phyloP scores from a whole-genome alignment of 64 coral and sea anemone genomes.

The Hydrozoanthus tunicans region DNA sequence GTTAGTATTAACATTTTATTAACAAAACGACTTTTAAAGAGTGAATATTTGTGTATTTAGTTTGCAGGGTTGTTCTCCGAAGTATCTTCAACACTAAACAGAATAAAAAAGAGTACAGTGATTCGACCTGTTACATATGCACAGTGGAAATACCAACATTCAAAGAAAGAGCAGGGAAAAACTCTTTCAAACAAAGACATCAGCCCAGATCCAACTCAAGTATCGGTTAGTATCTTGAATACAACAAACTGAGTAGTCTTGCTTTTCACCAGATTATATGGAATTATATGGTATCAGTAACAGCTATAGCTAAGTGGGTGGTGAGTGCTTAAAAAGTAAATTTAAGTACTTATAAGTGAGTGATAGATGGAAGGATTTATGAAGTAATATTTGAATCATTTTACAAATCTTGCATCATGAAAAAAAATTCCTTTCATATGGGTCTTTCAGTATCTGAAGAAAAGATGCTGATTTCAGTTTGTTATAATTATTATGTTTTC shows the following conservation, averaged over 20 bases:
- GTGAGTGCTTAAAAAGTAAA: too few species aligned
- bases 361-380: too few species aligned
- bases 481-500: too few species aligned
- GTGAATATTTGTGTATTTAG: conserved; percentile 16
- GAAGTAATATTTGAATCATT: too few species aligned
- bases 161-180: conserved; percentile 48
- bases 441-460: too few species aligned
- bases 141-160: conserved; percentile 66
- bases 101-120: conserved; percentile 67
- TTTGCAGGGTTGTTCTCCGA: conserved; percentile 76
- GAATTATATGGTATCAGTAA: too few species aligned
- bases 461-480: too few species aligned
- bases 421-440: too few species aligned
- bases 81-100: conserved; percentile 63
- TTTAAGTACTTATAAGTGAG: too few species aligned
- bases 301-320: too few species aligned
- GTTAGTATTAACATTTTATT: neutral
- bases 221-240: neutral
- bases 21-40: neutral
- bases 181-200: neutral
- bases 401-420: too few species aligned
- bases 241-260: neutral
- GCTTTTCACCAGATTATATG: too few species aligned
- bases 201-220: conserved; percentile 16
- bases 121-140: conserved; percentile 74